Base-by-base conservation (phyloP, 2,113 vertebrate genomes). In the Pandion haliaetus region DNA sequence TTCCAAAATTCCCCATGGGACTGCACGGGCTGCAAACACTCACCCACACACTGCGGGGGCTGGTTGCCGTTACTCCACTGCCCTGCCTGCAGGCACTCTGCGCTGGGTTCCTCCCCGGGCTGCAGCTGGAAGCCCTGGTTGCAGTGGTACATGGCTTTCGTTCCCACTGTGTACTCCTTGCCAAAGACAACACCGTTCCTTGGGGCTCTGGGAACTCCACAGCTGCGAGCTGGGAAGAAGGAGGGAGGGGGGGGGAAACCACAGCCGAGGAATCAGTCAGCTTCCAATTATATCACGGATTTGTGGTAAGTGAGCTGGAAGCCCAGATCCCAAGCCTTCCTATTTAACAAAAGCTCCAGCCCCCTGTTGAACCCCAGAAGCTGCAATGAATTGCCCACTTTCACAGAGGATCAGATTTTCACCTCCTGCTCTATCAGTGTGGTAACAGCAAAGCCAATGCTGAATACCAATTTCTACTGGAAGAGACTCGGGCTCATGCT, bases 81-180 rank as follows among this genome's bases (percentile, higher is more conserved):
- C 34, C 99, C 99, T 3, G 98, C 98, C 65, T 99, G 98, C 96
- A 99, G 99, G 96, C 99, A 99, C 95, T 98, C 97, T 0, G 99
- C 16, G 13, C 98, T 98, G 80, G 98, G 97, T 26, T 98, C 97
- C 6, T 98, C 44, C 0, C 98, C 97, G 1, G 98, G 96, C 19
- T 98, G 96, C 47, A 99, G 98, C 58, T 98, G 98, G 97, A 99
- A 99, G 71, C 99, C 99, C 8, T 98, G 98, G 62, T 98, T 98
- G 96, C 99, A 99, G 45, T 98, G 98, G 97, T 99, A 99, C 59
- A 98, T 59, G 5, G 99, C 99, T 81, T 97, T 99, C n/a, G 99
- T 99, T 6, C 99, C 99, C 47, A 99, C 97, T 0, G 99, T 99
- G 97, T 99, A 99, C 96, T 99, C 99, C 96, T 99, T 99, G 42